These are phyloP conservation scores for Microcebus murinus DNA, from an alignment of 2,113 vertebrate species.

Conservation along the genomic window DNA sequence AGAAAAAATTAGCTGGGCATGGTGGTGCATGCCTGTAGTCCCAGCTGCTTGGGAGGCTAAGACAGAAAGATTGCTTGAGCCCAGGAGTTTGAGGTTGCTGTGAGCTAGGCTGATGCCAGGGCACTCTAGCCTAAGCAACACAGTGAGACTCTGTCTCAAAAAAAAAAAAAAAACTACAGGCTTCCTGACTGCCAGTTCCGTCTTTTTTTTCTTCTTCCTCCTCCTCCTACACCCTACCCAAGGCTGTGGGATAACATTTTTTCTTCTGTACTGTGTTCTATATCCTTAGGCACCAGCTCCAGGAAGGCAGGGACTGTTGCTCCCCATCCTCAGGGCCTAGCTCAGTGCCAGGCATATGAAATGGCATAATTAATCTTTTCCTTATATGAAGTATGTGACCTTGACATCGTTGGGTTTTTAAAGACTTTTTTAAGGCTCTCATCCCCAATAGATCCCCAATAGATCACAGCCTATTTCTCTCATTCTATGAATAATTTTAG, in stretches of 20 bases:
- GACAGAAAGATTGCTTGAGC: too few relatives aligned
- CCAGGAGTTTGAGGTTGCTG: too few relatives aligned
- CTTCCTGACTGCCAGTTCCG: background rate
- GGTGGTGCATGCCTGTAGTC: too few relatives aligned
- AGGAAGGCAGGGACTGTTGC: background rate
- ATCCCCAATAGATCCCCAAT: too few relatives aligned
- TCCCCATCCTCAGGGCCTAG: background rate
- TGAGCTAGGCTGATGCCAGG: too few relatives aligned
- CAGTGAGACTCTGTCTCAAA: too few relatives aligned
- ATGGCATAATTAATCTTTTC: background rate
- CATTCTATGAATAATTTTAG: background rate
- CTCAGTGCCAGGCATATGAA: background rate
- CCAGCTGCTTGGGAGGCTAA: too few relatives aligned
- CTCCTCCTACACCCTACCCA: too few relatives aligned
- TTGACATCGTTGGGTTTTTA: background rate
- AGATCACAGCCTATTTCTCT: background rate
- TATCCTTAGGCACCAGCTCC: rapidly evolving
- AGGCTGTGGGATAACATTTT: too few relatives aligned
- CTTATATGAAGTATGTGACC: background rate
- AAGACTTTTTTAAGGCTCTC: background rate
- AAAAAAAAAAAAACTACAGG: background rate
- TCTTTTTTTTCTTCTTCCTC: background rate
- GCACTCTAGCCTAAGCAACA: too few relatives aligned
- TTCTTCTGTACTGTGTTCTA: background rate
- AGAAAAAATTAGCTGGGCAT: too few relatives aligned